Percentiles rank a stretch among this genome's conserved stretches.
phyloP scores from a whole-genome alignment of 2,797 vertebrate species.

The Paramormyrops hopkinsi region DNA sequence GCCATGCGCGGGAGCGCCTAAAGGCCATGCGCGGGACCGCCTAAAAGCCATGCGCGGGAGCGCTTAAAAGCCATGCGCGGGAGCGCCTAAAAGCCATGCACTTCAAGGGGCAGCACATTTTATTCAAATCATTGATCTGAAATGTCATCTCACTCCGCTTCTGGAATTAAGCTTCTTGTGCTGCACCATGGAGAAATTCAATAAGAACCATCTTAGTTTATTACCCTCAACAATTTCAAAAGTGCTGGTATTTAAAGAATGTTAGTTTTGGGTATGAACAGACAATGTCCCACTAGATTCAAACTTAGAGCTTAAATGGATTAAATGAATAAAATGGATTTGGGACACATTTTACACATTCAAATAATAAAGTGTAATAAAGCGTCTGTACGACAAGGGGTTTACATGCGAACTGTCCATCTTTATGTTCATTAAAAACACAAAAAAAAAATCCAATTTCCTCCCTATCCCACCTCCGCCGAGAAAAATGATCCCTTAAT shows the following conservation, averaged over 20 bases:
- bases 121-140: slow-evolving; percentile 26
- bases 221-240: neutral
- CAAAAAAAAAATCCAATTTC: neutral
- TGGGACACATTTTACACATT: neutral
- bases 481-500: neutral
- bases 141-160: slow-evolving; percentile 30
- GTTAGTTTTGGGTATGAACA: neutral
- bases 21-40: too few relatives aligned
- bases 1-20: too few relatives aligned
- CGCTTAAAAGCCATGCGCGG: too few relatives aligned
- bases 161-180: slow-evolving; percentile 13
- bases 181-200: slow-evolving; percentile 21
- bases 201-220: slow-evolving; percentile 13
- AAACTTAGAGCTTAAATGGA: neutral
- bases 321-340: neutral
- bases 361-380: neutral
- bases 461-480: neutral
- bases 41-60: too few relatives aligned
- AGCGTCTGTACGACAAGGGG: neutral
- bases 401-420: neutral
- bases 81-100: neutral
- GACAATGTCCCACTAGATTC: neutral
- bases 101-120: neutral
- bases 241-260: neutral
- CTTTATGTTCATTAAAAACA: neutral